phyloP scores from a whole-genome alignment of 2,113 vertebrate genomes.

The Nipponia nippon region DNA sequence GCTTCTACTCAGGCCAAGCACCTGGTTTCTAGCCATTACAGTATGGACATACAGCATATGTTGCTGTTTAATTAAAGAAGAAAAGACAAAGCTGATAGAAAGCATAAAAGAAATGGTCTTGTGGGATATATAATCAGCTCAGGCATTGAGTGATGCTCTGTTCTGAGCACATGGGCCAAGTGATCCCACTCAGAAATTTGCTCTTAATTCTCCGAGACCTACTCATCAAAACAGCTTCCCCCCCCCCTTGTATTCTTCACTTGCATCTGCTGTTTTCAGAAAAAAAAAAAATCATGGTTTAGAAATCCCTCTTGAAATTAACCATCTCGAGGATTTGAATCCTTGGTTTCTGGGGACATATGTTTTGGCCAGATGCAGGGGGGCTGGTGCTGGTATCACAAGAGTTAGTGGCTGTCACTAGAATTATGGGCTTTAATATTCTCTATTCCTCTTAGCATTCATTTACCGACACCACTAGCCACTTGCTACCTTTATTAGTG shows the following conservation, averaged over 20 bases:
- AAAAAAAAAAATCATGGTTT: not conserved
- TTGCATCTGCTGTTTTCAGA: not conserved
- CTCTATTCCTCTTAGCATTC: not conserved
- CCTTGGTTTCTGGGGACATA: not conserved
- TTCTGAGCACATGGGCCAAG: not conserved
- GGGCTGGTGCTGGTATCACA: not conserved
- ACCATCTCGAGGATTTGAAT: not conserved
- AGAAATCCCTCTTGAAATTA: not conserved
- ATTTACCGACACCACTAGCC: not conserved
- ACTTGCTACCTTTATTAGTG: not conserved
- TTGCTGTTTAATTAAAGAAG: not conserved
- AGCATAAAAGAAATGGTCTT: not conserved
- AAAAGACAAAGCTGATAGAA: not conserved
- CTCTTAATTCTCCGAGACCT: not conserved
- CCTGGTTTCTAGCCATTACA: not conserved
- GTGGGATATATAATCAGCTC: not conserved
- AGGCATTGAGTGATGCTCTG: not conserved
- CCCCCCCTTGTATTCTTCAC: not conserved
- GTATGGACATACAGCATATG: not conserved
- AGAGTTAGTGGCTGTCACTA: not conserved
- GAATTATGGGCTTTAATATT: not conserved
- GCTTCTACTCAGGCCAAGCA: not conserved
- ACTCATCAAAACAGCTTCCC: not conserved
- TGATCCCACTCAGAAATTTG: not conserved
- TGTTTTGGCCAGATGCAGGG: not conserved